Conservation (phyloP, 2,113 vertebrate species). For the Apteryx owenii region DNA sequence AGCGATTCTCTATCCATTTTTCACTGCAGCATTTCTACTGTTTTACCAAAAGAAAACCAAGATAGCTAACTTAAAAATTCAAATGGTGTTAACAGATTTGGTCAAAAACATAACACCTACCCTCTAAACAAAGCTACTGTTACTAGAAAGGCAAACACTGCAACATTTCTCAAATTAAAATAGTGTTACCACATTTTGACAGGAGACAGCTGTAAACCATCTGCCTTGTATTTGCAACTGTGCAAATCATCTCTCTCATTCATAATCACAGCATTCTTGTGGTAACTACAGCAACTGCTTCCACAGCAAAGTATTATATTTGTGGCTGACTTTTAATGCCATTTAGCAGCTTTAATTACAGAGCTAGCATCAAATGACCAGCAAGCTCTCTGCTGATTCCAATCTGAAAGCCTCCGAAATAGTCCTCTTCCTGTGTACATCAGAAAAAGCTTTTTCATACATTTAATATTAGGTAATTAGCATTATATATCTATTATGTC, state of each 20-base stretch:
- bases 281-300: constrained; percentile 2
- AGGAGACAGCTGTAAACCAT: background rate
- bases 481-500: constrained; percentile 53
- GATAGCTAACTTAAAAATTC: background rate
- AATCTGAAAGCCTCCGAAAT: constrained; percentile 22
- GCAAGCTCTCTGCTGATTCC: constrained; percentile 5
- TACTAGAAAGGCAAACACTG: constrained; percentile 46
- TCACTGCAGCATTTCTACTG: constrained; percentile 46
- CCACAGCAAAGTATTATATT: background rate
- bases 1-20: constrained; percentile 45
- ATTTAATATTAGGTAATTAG: constrained; percentile 63
- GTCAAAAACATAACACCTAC: constrained; percentile 63
- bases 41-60: constrained; percentile 45
- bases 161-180: constrained; percentile 41
- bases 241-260: background rate
- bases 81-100: constrained; percentile 46
- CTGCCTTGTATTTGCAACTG: background rate
- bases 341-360: constrained; percentile 38
- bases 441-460: constrained; percentile 53
- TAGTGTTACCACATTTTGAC: constrained; percentile 5
- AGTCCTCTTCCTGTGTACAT: constrained; percentile 37
- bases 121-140: constrained; percentile 35
- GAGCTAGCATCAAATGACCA: background rate
- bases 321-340: constrained; percentile 25
- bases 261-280: background rate